Evolutionary conservation across 2,113 vertebrate genomes (phyloP).

Genomic region (Hypocryptadius cinnamomeus): DNA sequence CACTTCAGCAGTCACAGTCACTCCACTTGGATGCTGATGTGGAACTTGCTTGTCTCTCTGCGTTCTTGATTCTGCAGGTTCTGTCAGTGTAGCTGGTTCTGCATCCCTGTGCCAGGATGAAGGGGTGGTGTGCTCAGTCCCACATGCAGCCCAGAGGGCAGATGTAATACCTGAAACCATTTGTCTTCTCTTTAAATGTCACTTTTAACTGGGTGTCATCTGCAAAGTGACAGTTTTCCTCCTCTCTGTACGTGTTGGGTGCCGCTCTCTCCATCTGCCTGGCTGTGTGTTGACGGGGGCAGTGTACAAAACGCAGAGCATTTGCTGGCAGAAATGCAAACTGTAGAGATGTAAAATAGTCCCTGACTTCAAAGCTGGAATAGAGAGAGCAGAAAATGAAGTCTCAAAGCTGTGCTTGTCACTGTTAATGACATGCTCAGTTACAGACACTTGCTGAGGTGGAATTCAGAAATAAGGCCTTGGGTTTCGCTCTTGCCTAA

Average conservation of each 20-base stretch:
- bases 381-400: neutral
- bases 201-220: neutral
- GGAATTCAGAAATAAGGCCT: neutral
- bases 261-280: slow-evolving; percentile 3
- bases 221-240: neutral
- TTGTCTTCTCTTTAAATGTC: neutral
- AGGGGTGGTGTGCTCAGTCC: neutral
- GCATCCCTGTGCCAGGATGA: neutral
- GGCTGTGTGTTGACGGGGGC: neutral
- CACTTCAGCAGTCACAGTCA: neutral
- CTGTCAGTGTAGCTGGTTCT: neutral
- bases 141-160: neutral
- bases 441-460: neutral
- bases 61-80: neutral
- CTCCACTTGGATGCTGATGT: neutral
- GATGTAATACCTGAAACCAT: neutral
- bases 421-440: neutral
- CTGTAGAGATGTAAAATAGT: neutral
- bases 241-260: neutral
- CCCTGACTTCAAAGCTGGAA: neutral
- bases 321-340: neutral
- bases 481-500: neutral
- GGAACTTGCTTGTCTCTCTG: neutral
- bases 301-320: neutral
- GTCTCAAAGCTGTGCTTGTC: neutral